phyloP scores from a whole-genome alignment of 2,797 vertebrate species.

The Galaxias olidus region DNA sequence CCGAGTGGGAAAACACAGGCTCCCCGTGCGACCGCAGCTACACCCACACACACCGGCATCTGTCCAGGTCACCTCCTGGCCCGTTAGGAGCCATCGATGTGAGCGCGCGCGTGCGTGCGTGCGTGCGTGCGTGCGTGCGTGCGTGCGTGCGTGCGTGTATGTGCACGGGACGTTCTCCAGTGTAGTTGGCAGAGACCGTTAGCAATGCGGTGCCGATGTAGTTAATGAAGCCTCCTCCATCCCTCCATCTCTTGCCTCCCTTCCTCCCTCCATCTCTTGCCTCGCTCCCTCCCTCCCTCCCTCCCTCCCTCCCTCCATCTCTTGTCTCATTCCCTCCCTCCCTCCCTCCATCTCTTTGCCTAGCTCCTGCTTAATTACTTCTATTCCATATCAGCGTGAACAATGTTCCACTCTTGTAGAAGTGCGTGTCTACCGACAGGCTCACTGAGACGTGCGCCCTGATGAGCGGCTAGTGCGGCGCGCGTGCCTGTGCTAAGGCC shows the following conservation, averaged over 20 bases:
- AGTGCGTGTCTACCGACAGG: constrained; percentile 19
- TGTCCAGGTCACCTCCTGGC: constrained; percentile 33
- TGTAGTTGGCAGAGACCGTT: constrained; percentile 57
- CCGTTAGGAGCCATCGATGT: constrained; percentile 42
- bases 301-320: constrained; percentile 4
- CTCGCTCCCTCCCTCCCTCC: neutral
- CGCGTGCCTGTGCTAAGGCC: too few species aligned
- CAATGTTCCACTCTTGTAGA: constrained; percentile 24
- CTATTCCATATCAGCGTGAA: constrained; percentile 43
- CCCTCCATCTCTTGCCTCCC: constrained; percentile 19
- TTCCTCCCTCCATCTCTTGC: neutral
- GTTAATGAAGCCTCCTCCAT: constrained; percentile 18
- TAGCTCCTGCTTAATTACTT: constrained; percentile 51
- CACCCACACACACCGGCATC: constrained; percentile 15
- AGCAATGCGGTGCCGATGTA: constrained; percentile 43
- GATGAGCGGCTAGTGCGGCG: constrained; percentile 27
- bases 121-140: neutral
- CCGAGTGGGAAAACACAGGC: neutral
- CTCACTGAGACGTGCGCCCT: constrained; percentile 24
- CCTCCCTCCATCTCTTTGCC: constrained; percentile 7
- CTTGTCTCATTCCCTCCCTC: too few species aligned
- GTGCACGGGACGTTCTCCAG: constrained; percentile 30
- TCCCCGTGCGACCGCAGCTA: neutral
- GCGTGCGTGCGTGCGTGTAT: constrained; percentile 13
- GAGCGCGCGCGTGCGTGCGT: neutral